A percentile compares a stretch with the other conserved stretches of the same genome.
Evolutionary conservation across 2,888 invertebrate species (phyloP).

Genomic region (Saturnia japonica): DNA sequence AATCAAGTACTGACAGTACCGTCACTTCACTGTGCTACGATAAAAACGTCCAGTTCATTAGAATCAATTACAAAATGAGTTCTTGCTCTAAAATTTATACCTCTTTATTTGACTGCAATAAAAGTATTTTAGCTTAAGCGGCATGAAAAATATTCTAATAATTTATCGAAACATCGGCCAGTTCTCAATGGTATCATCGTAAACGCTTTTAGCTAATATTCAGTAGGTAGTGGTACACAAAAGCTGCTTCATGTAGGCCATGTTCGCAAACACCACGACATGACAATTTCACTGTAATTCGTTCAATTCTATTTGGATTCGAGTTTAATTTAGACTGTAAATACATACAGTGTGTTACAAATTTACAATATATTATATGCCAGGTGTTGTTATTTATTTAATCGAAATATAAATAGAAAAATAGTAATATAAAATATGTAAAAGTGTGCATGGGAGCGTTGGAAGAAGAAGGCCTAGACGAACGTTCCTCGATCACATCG

Average conservation of each 20-base stretch:
- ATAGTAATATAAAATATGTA: no score
- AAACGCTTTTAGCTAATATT: constrained; percentile 12
- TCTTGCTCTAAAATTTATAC: neutral
- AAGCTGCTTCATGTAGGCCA: constrained; percentile 1
- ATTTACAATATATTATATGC: neutral
- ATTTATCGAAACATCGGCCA: constrained; percentile 3
- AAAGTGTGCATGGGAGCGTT: no score
- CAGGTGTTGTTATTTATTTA: neutral
- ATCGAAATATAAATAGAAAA: no score
- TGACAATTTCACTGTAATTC: constrained; percentile 20
- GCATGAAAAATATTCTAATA: neutral
- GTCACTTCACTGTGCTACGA: no score
- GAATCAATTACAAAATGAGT: neutral
- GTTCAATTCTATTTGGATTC: constrained; percentile 19
- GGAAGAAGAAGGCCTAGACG: no score
- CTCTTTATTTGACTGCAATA: neutral
- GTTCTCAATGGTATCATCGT: neutral
- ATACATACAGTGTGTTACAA: neutral
- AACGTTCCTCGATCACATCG: no score
- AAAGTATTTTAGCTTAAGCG: neutral
- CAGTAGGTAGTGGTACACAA: constrained; percentile 16
- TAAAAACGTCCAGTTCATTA: neutral
- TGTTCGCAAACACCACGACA: constrained; percentile 25
- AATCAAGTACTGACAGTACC: no score
- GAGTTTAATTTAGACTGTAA: constrained; percentile 17